Conservation (phyloP, 2,113 vertebrate species). For the Pangasianodon gigas region DNA sequence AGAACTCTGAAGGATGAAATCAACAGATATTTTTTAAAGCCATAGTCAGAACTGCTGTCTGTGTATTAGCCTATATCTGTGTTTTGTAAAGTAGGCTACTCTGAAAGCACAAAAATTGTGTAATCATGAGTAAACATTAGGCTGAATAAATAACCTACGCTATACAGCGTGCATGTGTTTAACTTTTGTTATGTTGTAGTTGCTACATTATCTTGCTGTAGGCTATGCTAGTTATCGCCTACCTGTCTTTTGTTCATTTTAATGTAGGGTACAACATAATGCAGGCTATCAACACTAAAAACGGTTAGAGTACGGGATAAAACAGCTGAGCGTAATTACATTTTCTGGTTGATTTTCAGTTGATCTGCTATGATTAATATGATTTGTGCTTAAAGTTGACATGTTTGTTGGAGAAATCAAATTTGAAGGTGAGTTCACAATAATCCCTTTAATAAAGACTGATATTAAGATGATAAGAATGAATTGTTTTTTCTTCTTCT, state of each 20-base stretch:
- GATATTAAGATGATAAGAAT: background rate
- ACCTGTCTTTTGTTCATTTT: background rate
- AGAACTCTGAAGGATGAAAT: background rate
- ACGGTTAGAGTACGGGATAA: background rate
- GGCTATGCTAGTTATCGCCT: background rate
- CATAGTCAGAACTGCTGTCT: background rate
- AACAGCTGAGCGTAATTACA: background rate
- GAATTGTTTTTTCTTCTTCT: background rate
- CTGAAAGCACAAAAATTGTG: background rate
- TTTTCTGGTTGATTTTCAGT: background rate
- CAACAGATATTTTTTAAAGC: background rate
- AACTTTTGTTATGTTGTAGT: background rate
- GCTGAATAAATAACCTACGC: background rate
- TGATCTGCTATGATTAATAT: background rate
- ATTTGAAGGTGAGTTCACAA: background rate
- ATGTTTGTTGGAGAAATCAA: background rate
- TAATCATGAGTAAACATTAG: background rate
- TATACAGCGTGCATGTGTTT: background rate
- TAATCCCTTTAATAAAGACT: background rate
- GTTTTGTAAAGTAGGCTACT: background rate
- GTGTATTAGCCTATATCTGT: constrained; percentile 6
- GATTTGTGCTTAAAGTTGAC: background rate
- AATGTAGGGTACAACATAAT: background rate
- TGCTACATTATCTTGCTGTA: background rate
- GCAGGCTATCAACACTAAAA: background rate